Conservation (phyloP, 2,113 vertebrate species). For the Cebus imitator region DNA sequence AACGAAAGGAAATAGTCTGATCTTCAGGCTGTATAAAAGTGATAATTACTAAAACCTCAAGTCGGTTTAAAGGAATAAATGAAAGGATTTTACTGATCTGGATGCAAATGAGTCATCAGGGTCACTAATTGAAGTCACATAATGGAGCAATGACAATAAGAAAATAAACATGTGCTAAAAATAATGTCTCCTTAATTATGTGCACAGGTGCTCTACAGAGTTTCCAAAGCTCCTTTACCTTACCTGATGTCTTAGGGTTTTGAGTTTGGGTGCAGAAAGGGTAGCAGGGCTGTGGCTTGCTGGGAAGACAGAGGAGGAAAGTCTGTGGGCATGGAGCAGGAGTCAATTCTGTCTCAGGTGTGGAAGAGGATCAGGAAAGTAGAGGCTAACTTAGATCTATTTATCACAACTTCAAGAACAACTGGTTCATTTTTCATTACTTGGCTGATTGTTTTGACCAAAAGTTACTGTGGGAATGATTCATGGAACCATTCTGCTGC, state of each 20-base stretch:
- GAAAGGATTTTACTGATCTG: slow-evolving; percentile 39
- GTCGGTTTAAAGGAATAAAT: slow-evolving; percentile 42
- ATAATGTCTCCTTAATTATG: background rate
- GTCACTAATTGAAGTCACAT: background rate
- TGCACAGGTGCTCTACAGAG: background rate
- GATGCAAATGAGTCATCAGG: slow-evolving; percentile 19
- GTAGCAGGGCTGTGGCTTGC: no score
- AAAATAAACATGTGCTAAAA: slow-evolving; percentile 41
- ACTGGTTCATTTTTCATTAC: background rate
- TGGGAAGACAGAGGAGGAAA: no score
- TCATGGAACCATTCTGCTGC: background rate
- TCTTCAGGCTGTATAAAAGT: slow-evolving; percentile 55
- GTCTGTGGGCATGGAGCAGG: rapidly evolving
- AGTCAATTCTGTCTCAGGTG: background rate
- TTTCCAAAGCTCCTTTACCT: background rate
- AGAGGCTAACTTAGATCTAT: background rate
- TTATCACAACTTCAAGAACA: background rate
- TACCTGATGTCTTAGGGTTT: background rate
- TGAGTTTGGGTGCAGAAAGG: background rate
- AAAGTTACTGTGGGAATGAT: slow-evolving; percentile 12
- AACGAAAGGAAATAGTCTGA: slow-evolving; percentile 65
- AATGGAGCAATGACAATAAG: background rate
- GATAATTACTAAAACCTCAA: slow-evolving; percentile 44
- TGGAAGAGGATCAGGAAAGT: background rate
- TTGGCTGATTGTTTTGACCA: background rate